Percentiles rank a stretch among this genome's conserved stretches.
phyloP scores from a whole-genome alignment of 1,140 invertebrate species.

The Dendrolimus punctatus region DNA sequence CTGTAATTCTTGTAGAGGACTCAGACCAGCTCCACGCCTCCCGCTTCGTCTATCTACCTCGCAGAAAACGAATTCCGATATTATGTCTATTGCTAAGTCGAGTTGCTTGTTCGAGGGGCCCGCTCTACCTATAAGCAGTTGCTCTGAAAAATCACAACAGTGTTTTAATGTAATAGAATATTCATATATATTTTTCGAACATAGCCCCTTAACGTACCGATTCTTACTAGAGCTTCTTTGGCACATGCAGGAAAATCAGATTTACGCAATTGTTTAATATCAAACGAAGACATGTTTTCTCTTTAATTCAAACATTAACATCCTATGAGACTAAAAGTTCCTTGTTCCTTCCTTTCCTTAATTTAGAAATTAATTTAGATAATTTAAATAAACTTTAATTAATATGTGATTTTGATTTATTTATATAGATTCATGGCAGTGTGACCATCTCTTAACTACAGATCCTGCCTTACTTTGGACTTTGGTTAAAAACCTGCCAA shows the following conservation, averaged over 20 bases:
- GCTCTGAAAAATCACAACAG: constrained; percentile 39
- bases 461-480: no score
- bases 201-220: constrained; percentile 34
- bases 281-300: constrained; percentile 50
- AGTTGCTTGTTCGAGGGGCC: constrained; percentile 62
- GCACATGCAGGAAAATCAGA: constrained; percentile 62
- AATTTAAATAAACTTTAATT: no score
- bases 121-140: constrained; percentile 53
- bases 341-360: no score
- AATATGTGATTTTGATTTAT: no score
- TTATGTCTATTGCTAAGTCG: constrained; percentile 80
- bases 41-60: constrained; percentile 80
- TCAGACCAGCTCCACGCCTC: constrained; percentile 69
- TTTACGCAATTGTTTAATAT: constrained; percentile 61
- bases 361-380: no score
- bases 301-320: constrained; percentile 1
- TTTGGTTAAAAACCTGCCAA: no score
- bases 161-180: no score
- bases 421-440: no score
- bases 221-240: constrained; percentile 57
- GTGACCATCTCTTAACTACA: no score
- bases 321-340: no score
- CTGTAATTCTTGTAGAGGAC: constrained; percentile 81
- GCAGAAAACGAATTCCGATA: constrained; percentile 87
- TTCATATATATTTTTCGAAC: no score